Base-by-base conservation (phyloP, 2,888 invertebrate species). In the Lasioglossum oenotherae region DNA sequence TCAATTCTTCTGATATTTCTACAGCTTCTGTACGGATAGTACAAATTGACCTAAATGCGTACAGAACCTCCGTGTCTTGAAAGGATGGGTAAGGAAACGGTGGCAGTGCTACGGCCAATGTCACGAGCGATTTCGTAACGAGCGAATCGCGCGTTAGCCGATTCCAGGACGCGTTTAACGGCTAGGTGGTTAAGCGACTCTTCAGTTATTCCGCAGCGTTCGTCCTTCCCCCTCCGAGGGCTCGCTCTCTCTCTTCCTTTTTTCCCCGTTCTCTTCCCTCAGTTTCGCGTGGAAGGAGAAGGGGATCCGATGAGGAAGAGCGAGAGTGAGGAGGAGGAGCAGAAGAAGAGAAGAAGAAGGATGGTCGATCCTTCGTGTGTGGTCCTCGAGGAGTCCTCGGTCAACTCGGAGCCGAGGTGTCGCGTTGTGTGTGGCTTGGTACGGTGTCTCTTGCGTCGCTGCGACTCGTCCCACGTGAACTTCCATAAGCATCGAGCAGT, bases 351-450 rank as follows among this genome's bases (percentile, higher is more conserved):
- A 88, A 80, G 79, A 69, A 81, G 8, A 80, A 69, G 74, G 82
- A 82, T 78, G 81, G 85, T 88, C 91, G 88, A 91, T 92, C 92
- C 94, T 95, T 95, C 95, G 94, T 94, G 95, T 94, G 95, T 95
- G 95, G 95, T 95, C 95, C 92, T 90, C 84, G 87, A 89, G 90
- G 89, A 88, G 90, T 89, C 90, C 88, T 89, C 88, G 92, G 92
- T 92, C 90, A 92, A 91, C 93, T 92, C 89, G 89, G 88, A 85
- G 87, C 82, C 88, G 92, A 95, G 94, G 95, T 95, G 95, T 95
- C 95, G 94, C 95, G 93, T 94, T 94, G 94, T 95, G 95, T 95
- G 95, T 95, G 95, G 95, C 90, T 93, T 91, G 92, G 92, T 91
- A 93, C 91, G 94, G 92, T 94, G 93, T 94, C 92, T 93, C 91